Evolutionary conservation across 2,113 vertebrate species (phyloP), one percentile per base, ranked within the genome.

Genomic region (Climacteris rufus): DNA sequence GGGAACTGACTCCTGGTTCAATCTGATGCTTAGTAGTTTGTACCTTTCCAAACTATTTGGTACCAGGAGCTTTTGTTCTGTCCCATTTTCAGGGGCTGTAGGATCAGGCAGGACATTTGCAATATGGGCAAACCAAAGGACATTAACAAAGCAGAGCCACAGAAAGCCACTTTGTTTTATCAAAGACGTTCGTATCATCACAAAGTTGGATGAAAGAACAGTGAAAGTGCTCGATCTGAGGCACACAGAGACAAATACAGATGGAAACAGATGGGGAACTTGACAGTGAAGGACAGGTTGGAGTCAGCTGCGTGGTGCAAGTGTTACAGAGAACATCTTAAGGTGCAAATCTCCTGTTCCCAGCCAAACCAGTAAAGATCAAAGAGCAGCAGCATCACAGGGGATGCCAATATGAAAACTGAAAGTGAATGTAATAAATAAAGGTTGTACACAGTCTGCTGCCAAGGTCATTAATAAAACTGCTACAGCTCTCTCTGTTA

Each of bases 401-500:
- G 76, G 40, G 85, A 68, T 19, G 21, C 18, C 74, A 57, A 4
- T 7, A 23, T 4, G 47, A 78, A 63, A 61, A 18, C 40, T 7
- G 25, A 78, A 56, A 66, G 19, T 1, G 2, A 65, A 40, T 5
- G 11, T 3, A 42, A 60, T 57, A 83, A 86, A 39, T n/a, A 68
- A 70, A 82, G 42, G 56, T 14, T 63, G 64, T 1, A 22, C 27
- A 18, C 0, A 0, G n/a, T 31, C 52, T 89, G 76, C 33, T 84
- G 89, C 60, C 83, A 71, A 75, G 39, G 69, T 64, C 69, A 42
- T 90, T 56, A 81, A 89, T 44, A 47, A 89, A 90, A 56, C 33
- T 33, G 37, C 37, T 60, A 16, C 28, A 27, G 60, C 27, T 7
- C 15, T 11, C 61, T 35, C 71, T 68, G 14, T 24, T 52, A 61